Percentiles rank a stretch among this genome's conserved stretches.
phyloP scores from a whole-genome alignment of 2,888 invertebrate genomes.

The Melanotus villosus region DNA sequence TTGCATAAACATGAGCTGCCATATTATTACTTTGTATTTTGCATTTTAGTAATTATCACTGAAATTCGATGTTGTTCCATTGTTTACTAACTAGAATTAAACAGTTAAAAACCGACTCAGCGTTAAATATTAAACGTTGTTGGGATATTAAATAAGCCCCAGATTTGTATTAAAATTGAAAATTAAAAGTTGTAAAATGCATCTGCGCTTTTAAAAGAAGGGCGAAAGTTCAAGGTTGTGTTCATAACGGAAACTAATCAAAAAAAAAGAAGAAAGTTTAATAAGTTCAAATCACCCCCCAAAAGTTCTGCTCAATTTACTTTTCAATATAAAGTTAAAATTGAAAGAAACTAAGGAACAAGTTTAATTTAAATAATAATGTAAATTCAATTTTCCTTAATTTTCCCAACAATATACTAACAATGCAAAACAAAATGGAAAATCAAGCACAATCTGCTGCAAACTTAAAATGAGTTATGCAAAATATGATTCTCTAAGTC shows the following conservation, averaged over 20 bases:
- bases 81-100: too few species aligned
- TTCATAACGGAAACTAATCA: too few species aligned
- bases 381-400: slow-evolving; percentile 26
- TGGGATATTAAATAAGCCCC: too few species aligned
- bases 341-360: slow-evolving; percentile 23
- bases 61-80: not conserved
- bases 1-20: slow-evolving; percentile 8
- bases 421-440: slow-evolving; percentile 31
- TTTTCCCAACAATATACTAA: slow-evolving; percentile 24
- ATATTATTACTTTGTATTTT: not conserved
- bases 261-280: slow-evolving; percentile 5
- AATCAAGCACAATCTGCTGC: slow-evolving; percentile 21
- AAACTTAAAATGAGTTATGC: slow-evolving; percentile 35
- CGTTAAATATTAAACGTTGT: too few species aligned
- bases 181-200: too few species aligned
- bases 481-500: slow-evolving; percentile 31
- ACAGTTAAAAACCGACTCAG: too few species aligned
- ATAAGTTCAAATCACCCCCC: slow-evolving; percentile 1
- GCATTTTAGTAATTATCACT: not conserved
- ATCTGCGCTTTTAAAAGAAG: too few species aligned
- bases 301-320: slow-evolving; percentile 13
- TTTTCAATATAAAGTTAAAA: slow-evolving; percentile 29
- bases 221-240: too few species aligned
- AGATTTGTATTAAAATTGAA: too few species aligned
- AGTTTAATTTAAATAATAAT: slow-evolving; percentile 35